Evolutionary conservation across 2,797 vertebrate genomes (phyloP), one percentile per base, ranked within the genome.

Genomic region (Catamblyrhynchus diadema): DNA sequence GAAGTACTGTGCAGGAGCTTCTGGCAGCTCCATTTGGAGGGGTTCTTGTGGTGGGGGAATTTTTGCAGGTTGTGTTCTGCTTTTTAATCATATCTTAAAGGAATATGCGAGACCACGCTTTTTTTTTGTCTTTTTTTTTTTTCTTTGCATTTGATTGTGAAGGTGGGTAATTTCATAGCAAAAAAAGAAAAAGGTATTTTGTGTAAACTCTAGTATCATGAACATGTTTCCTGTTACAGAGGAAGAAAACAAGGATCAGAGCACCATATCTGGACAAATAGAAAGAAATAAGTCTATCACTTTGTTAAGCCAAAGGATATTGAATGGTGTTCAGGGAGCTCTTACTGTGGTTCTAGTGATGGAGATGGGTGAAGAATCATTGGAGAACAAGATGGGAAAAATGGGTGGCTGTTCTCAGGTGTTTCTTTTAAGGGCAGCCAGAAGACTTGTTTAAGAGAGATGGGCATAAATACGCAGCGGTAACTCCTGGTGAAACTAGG

Each of bases 101-200:
- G 11, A 81, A 81, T n/a, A 62, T 32, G 1, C 7, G 27, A 56
- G 25, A 28, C 3, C 11, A 32, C 1, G 1, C 9, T n/a, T 23
- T 56, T 33, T 32, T 48, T 24, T 56, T 11, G 9, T 23, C 5
- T 17, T 39, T 39, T 25, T 56, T 35, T n/a, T 37, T 51, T 37
- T 14, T 13, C 4, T 32, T 21, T 22, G 4, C 6, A 3, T 0
- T 12, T 60, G 25, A 14, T 35, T 53, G 6, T 37, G 16, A 61
- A 86, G 5, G 4, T 47, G 20, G 12, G 8, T 33, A 3, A 44
- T 44, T 81, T 78, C 18, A 48, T 18, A 65, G 11, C 5, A 67
- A 35, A 8, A 48, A 90, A 30, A n/a, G 1, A 6, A 50, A 35
- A 32, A 25, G 3, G 1, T 16, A 28, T 66, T 86, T 42, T 64